Conservation (phyloP, 2,113 vertebrate species). For the Colaptes auratus region DNA sequence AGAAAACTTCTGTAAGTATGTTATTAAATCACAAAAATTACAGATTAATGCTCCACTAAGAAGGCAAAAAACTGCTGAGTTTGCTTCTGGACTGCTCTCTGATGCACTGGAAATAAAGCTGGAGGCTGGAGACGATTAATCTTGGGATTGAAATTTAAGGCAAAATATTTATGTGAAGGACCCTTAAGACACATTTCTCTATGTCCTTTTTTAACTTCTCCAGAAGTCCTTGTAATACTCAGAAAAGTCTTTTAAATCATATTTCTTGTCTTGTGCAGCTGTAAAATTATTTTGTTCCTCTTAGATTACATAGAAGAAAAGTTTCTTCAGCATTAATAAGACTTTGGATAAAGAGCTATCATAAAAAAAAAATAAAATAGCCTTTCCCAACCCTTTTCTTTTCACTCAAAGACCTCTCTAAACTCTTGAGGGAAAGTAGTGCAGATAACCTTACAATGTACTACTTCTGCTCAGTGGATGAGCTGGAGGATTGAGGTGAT, state of each 20-base stretch:
- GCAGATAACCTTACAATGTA: neutral
- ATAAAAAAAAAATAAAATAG: neutral
- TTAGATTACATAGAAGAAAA: slow-evolving; percentile 12
- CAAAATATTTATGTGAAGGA: slow-evolving; percentile 51
- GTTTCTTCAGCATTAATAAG: neutral
- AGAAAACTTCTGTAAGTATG: slow-evolving; percentile 43
- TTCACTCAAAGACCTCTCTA: neutral
- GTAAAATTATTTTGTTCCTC: slow-evolving; percentile 41
- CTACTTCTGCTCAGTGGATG: neutral
- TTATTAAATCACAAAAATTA: slow-evolving; percentile 65
- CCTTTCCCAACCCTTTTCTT: neutral
- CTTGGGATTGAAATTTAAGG: slow-evolving; percentile 26
- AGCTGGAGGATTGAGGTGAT: neutral
- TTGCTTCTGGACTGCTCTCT: slow-evolving; percentile 44
- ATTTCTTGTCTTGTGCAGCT: slow-evolving; percentile 21
- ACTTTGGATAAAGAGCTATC: neutral
- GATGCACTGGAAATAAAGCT: slow-evolving; percentile 5
- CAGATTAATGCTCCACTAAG: slow-evolving; percentile 50
- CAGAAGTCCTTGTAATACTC: slow-evolving; percentile 51
- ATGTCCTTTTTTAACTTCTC: slow-evolving; percentile 42
- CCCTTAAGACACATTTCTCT: slow-evolving; percentile 50
- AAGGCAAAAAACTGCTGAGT: slow-evolving; percentile 38
- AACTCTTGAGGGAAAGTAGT: neutral
- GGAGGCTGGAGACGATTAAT: slow-evolving; percentile 37
- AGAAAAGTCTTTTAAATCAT: slow-evolving; percentile 31